Percentiles rank a stretch among this genome's conserved stretches.
phyloP scores from a whole-genome alignment of 1,140 invertebrate species.

The Macrostomum lignano region DNA sequence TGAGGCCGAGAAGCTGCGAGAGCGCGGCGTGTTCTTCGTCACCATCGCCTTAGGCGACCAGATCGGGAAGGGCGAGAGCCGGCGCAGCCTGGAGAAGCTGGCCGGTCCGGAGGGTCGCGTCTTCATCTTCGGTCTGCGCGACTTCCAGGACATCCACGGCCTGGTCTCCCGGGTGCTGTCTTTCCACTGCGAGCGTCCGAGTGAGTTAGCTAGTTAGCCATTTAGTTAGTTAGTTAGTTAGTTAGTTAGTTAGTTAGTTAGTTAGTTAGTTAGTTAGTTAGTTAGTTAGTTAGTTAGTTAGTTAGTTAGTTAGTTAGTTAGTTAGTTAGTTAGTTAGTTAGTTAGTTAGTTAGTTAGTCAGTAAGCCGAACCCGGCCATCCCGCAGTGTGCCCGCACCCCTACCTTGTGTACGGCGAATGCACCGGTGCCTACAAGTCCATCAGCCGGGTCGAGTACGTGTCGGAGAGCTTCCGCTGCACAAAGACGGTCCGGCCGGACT shows the following conservation, averaged over 20 bases:
- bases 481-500: constrained; percentile 1
- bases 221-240: no score
- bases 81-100: neutral
- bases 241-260: no score
- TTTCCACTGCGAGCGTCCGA: neutral
- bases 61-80: constrained; percentile 1
- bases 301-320: no score
- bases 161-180: constrained; percentile 2
- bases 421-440: neutral
- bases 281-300: no score
- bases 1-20: constrained; percentile 2
- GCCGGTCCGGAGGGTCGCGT: neutral
- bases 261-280: no score
- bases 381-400: neutral
- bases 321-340: neutral
- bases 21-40: neutral
- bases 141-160: constrained; percentile 2
- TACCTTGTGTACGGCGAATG: neutral
- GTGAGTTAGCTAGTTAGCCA: no score
- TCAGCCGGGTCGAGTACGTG: constrained; percentile 1
- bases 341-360: no score
- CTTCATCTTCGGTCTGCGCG: neutral
- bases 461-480: neutral
- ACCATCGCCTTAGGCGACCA: neutral
- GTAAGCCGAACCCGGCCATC: no score